Evolutionary conservation across 2,113 vertebrate genomes (phyloP).

Genomic region (Aptenodytes patagonicus): DNA sequence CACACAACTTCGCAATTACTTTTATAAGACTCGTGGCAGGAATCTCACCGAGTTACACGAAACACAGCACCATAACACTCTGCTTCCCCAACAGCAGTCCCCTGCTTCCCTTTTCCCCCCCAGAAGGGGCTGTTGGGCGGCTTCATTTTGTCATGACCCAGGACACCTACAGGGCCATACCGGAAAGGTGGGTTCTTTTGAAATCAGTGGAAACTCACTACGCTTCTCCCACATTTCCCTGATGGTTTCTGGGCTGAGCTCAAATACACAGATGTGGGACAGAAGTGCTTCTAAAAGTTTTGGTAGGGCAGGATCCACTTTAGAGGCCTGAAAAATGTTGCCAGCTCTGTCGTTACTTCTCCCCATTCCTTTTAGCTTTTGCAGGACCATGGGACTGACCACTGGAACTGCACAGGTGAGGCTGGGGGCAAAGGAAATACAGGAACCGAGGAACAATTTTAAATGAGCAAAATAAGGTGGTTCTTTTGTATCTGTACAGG

Average conservation of each 20-base stretch:
- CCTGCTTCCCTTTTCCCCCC: not conserved
- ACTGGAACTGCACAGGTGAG: not conserved
- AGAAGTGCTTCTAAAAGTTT: not conserved
- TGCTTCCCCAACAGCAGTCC: not conserved
- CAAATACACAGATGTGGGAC: not conserved
- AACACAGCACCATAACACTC: accelerated
- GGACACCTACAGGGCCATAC: not conserved
- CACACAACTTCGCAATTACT: not conserved
- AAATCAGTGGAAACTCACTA: not conserved
- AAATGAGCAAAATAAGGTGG: not conserved
- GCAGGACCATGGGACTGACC: not conserved
- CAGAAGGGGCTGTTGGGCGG: not conserved
- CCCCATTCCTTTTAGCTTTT: not conserved
- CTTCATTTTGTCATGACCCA: not conserved
- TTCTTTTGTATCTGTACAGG: not conserved
- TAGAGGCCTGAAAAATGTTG: not conserved
- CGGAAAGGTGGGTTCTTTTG: not conserved
- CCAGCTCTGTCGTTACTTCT: not conserved
- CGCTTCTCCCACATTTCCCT: not conserved
- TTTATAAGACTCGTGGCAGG: not conserved
- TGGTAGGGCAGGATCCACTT: not conserved
- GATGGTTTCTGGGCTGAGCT: not conserved
- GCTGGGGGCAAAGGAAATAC: not conserved
- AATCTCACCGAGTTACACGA: accelerated
- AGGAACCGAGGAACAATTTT: not conserved